Percentiles rank a stretch among this genome's conserved stretches.
These are phyloP conservation scores for Kuschelorhynchus macadamiae DNA, from an alignment of 2,888 invertebrate species.

Conservation along the genomic window DNA sequence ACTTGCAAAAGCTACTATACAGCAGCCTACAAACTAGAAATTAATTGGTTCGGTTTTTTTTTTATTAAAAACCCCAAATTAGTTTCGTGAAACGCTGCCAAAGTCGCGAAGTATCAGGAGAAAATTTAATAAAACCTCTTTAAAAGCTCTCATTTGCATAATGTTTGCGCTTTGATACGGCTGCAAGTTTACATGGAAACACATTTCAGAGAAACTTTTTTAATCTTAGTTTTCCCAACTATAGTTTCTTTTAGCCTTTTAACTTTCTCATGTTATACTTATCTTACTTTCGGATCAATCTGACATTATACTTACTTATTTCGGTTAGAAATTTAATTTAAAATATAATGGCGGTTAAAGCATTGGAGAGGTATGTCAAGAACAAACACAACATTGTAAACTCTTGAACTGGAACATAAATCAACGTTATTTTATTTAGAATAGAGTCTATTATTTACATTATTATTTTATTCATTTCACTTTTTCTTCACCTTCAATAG, in stretches of 20 bases:
- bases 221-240: conserved; percentile 48
- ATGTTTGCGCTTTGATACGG: conserved; percentile 62
- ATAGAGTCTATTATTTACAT: no score
- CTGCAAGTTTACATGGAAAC: conserved; percentile 45
- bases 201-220: conserved; percentile 47
- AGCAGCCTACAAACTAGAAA: no score
- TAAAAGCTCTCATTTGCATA: conserved; percentile 63
- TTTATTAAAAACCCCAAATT: conserved; percentile 23
- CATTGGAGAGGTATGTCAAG: neutral
- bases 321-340: neutral
- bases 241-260: conserved; percentile 40
- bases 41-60: no score
- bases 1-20: no score
- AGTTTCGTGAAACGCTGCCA: conserved; percentile 5
- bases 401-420: no score
- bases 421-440: no score
- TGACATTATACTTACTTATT: conserved; percentile 1
- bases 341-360: no score
- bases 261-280: conserved; percentile 25
- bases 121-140: conserved; percentile 65
- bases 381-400: neutral
- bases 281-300: conserved; percentile 41
- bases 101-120: conserved; percentile 34
- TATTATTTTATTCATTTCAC: no score
- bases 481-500: no score